phyloP scores from a whole-genome alignment of 2,113 vertebrate species.

The Riparia riparia region DNA sequence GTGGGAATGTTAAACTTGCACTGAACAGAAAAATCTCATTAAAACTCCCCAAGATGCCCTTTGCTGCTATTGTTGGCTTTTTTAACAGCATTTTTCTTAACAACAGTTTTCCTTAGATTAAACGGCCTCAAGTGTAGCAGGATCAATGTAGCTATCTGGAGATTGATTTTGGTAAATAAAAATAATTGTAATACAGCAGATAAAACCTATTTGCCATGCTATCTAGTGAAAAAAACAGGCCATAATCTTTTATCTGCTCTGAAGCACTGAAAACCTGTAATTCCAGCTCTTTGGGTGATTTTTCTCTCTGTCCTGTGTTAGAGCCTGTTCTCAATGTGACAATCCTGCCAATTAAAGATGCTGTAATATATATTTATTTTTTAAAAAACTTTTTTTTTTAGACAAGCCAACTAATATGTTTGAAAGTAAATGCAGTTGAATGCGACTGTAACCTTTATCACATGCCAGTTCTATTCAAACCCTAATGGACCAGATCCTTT shows the following conservation, averaged over 20 bases:
- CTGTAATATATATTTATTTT: background rate
- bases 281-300: background rate
- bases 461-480: background rate
- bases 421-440: background rate
- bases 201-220: background rate
- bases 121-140: constrained; percentile 31
- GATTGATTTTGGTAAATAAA: constrained; percentile 63
- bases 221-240: background rate
- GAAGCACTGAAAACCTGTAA: constrained; percentile 14
- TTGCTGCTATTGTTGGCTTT: constrained; percentile 61
- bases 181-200: constrained; percentile 59
- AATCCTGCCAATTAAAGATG: background rate
- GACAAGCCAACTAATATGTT: background rate
- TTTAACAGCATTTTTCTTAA: constrained; percentile 44
- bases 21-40: constrained; percentile 69
- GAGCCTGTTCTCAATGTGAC: background rate
- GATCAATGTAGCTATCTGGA: constrained; percentile 61
- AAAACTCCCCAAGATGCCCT: constrained; percentile 49
- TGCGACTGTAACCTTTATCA: background rate
- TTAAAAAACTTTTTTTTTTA: background rate
- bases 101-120: constrained; percentile 57
- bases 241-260: constrained; percentile 27
- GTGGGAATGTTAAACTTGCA: constrained; percentile 53
- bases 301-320: background rate
- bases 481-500: background rate